Evolutionary conservation across 2,113 vertebrate species (phyloP).

Genomic region (Calypte anna): DNA sequence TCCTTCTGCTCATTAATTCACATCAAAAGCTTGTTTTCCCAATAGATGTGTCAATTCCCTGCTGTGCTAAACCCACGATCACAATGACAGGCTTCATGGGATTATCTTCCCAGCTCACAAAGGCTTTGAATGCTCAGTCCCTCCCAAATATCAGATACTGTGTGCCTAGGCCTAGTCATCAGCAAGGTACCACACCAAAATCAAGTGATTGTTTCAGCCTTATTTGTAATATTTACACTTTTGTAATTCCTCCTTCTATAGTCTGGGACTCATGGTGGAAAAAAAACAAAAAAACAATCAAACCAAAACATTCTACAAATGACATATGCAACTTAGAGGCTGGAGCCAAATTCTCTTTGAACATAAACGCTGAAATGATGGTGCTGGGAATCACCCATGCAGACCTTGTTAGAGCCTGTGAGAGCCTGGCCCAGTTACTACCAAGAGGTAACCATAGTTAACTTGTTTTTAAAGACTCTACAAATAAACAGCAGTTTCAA

Average conservation of each 20-base stretch:
- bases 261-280: not conserved
- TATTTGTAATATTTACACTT: not conserved
- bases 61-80: not conserved
- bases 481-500: not conserved
- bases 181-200: not conserved
- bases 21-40: conserved; percentile 33
- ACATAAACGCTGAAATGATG: not conserved
- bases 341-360: not conserved
- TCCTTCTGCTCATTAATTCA: conserved; percentile 22
- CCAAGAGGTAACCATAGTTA: not conserved
- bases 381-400: not conserved
- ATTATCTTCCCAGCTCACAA: not conserved
- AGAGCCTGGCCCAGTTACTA: not conserved
- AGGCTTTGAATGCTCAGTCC: not conserved
- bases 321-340: accelerated
- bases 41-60: conserved; percentile 29
- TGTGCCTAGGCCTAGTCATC: not conserved
- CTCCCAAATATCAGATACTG: not conserved
- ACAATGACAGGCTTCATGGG: not conserved
- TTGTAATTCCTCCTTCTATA: not conserved
- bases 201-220: not conserved
- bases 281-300: not conserved
- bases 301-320: not conserved
- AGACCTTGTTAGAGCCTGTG: not conserved
- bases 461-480: not conserved